Evolutionary conservation across 1,140 invertebrate genomes (phyloP), one percentile per base, ranked within the genome.

Genomic region (Neodiprion fabricii): DNA sequence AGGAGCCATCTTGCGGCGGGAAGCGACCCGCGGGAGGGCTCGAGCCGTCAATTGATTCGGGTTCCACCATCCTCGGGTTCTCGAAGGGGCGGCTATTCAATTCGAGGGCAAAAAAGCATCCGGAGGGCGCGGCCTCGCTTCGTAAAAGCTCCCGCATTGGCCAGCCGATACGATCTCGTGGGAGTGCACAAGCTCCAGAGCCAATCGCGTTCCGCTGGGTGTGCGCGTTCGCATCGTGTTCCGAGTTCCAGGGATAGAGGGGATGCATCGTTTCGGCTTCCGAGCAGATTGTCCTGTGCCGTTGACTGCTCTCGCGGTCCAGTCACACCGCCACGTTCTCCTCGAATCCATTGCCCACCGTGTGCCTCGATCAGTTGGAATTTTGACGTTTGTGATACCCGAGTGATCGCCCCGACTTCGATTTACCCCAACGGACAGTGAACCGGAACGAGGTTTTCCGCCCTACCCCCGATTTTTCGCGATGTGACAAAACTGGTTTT

Each of bases 1-100:
- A 85, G 87, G 87, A 89, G 87, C 87, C 87, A 89, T 88, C 87
- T 89, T 88, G 87, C 85, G 85, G 86, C 84, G 80, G 81, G 79
- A 86, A 85, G 84, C 82, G 28, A 40, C 28, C 28, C 28, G 11
- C 53, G n/a, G 11, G 53, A 61, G 82, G 83, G 84, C 78, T 76
- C 2, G 28, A 85, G 82, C 81, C 81, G 82, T 81, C 87, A 89
- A 89, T 89, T 89, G 87, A 88, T 89, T 88, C 85, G 81, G 53
- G 11, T 83, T 85, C 86, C 85, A 79, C 84, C 82, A 80, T 23
- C 48, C 70, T 21, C 69, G 65, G 72, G 70, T 75, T 75, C 12
- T 48, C 76, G 72, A 23, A 69, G 74, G 71, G 47, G 70, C 77
- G 79, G 70, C 74, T 72, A 77, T 77, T 79, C 76, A 77, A 79